phyloP scores from a whole-genome alignment of 2,888 invertebrate species.

The Heteropelma amictum region DNA sequence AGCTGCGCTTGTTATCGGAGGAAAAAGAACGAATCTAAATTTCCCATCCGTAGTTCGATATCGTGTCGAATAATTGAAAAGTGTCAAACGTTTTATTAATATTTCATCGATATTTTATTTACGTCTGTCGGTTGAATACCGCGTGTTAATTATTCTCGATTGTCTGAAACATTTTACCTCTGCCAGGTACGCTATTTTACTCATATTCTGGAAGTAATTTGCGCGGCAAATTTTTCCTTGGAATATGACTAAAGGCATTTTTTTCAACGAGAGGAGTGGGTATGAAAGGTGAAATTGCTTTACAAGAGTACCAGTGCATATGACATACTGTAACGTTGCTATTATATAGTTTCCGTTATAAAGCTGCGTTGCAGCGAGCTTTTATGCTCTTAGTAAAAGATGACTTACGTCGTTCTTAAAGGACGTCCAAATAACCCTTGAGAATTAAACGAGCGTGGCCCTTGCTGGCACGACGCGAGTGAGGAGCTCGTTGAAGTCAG shows the following conservation, averaged over 20 bases:
- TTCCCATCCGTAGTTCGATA: no score
- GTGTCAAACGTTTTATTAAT: no score
- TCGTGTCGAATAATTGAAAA: no score
- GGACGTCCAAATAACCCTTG: slow-evolving; percentile 49
- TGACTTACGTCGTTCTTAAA: slow-evolving; percentile 46
- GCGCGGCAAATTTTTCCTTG: background rate
- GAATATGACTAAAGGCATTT: background rate
- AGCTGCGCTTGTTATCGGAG: no score
- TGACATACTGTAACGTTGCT: slow-evolving; percentile 8
- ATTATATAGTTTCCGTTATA: slow-evolving; percentile 18
- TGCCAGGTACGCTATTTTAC: no score
- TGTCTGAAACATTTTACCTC: background rate
- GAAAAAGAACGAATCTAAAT: no score
- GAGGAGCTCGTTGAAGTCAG: slow-evolving; percentile 17
- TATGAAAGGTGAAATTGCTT: background rate
- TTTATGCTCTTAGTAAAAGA: slow-evolving; percentile 31
- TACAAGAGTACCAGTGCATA: slow-evolving; percentile 7
- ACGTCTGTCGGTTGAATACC: no score
- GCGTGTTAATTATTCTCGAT: background rate
- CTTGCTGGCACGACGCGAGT: slow-evolving; percentile 37
- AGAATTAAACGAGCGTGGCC: slow-evolving; percentile 48
- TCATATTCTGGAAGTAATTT: background rate
- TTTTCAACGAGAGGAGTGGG: background rate
- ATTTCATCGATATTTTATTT: no score
- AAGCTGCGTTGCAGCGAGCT: slow-evolving; percentile 17